Conservation (phyloP, 2,113 vertebrate species). For the Anser cygnoides region DNA sequence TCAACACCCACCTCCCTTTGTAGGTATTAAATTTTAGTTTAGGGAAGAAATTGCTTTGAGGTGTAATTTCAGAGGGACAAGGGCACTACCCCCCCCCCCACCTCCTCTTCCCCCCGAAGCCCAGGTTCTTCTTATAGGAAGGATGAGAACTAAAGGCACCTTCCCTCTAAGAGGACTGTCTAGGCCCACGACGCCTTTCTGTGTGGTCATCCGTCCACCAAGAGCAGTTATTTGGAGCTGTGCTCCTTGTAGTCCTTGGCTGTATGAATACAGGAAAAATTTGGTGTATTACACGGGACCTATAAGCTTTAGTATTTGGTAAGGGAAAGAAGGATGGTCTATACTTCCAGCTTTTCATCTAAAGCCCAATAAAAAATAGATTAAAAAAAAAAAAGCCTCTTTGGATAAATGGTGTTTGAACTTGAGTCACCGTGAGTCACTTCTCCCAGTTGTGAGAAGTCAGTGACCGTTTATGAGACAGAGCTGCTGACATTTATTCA, state of each 20-base stretch:
- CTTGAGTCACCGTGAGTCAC: too few relatives aligned
- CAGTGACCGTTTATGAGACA: too few relatives aligned
- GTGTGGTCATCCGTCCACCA: neutral
- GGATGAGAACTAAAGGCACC: accelerated
- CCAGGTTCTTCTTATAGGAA: neutral
- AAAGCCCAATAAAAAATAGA: accelerated
- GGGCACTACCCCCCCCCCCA: too few relatives aligned
- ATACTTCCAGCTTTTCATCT: neutral
- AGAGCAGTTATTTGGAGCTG: neutral
- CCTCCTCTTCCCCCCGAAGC: neutral
- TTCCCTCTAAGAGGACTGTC: neutral
- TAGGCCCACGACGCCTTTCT: neutral
- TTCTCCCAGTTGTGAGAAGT: too few relatives aligned
- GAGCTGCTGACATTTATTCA: accelerated
- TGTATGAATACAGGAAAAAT: neutral
- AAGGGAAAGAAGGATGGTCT: neutral
- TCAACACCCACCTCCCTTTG: neutral
- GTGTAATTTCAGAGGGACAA: accelerated
- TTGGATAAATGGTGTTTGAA: neutral
- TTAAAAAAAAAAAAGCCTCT: neutral
- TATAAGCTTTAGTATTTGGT: neutral
- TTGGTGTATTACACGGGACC: accelerated
- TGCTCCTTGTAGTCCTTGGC: neutral
- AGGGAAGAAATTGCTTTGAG: neutral
- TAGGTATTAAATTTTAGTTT: neutral